A percentile compares a stretch with the other conserved stretches of the same genome.
Evolutionary conservation across 1,140 invertebrate species (phyloP).

Genomic region (Cyclina sinensis): DNA sequence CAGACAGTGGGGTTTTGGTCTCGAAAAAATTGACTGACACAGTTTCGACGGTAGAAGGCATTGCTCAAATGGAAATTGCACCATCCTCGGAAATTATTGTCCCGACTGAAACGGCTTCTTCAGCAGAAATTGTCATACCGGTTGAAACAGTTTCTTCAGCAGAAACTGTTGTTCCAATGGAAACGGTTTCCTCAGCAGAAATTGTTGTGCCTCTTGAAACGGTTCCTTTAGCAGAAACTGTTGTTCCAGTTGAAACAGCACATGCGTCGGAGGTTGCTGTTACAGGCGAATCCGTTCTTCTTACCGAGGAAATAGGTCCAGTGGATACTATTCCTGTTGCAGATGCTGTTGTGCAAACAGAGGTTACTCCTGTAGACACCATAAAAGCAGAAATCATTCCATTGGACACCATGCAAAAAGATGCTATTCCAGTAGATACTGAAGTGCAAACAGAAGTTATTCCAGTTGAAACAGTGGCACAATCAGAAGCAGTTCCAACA

Average conservation of each 20-base stretch:
- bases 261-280: neutral
- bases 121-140: neutral
- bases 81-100: neutral
- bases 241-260: slow-evolving; percentile 4
- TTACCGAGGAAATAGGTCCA: neutral
- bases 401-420: neutral
- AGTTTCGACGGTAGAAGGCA: neutral
- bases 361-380: neutral
- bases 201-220: neutral
- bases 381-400: neutral
- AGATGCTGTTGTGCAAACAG: neutral
- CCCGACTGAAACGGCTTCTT: neutral
- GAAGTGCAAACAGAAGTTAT: neutral
- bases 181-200: neutral
- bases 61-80: neutral
- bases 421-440: neutral
- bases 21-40: too few species aligned
- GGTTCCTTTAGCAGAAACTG: neutral
- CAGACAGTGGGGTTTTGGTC: neutral
- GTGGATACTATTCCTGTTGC: neutral
- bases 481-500: neutral
- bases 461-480: neutral
- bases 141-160: neutral
- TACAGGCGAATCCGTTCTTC: neutral
- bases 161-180: neutral